phyloP scores from a whole-genome alignment of 2,888 invertebrate genomes.

The Oligia fasciuncula region DNA sequence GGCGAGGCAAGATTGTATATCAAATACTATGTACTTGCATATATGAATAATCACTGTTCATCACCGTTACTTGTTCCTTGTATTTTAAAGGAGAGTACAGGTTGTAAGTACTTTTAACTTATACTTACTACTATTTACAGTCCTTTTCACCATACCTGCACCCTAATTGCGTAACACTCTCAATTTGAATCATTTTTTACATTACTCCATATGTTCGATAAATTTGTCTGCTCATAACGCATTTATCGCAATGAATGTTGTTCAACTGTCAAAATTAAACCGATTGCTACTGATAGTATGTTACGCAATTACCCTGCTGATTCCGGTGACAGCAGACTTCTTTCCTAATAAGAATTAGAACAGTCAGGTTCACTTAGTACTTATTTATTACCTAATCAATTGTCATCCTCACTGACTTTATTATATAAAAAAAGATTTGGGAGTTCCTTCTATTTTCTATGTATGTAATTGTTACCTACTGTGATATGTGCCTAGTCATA shows the following conservation, averaged over 20 bases:
- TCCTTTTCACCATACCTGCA: neutral
- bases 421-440: neutral
- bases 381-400: neutral
- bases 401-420: neutral
- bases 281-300: no score
- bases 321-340: neutral
- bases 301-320: no score
- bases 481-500: constrained; percentile 69
- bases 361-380: neutral
- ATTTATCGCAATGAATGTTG: no score
- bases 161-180: no score
- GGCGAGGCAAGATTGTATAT: neutral
- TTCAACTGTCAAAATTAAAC: no score
- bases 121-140: neutral
- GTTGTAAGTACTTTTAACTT: neutral
- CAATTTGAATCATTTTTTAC: no score
- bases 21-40: neutral
- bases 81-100: neutral
- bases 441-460: constrained; percentile 9
- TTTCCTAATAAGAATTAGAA: neutral
- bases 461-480: constrained; percentile 44
- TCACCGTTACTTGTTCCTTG: neutral
- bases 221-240: no score
- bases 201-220: no score
- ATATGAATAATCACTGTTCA: neutral